Conservation (phyloP, 1,140 invertebrate genomes). For the Zaprionus vittiger region DNA sequence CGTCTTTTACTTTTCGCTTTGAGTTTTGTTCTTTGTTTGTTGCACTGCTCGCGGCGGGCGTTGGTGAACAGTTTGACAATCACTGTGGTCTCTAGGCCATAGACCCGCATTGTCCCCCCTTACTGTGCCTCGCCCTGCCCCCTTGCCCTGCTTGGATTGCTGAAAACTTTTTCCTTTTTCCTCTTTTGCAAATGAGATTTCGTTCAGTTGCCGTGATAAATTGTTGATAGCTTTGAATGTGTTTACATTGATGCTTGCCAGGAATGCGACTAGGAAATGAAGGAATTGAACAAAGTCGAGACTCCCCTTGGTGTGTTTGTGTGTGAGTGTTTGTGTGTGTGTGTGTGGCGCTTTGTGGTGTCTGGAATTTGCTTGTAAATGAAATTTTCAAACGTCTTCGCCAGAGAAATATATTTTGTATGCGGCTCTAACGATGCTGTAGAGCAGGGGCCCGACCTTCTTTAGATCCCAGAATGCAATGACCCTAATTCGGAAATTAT, state of each 20-base stretch:
- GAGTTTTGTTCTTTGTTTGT: constrained; percentile 34
- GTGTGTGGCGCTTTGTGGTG: constrained; percentile 42
- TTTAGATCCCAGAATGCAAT: constrained; percentile 56
- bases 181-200: constrained; percentile 75
- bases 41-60: constrained; percentile 16
- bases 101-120: background rate
- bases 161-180: constrained; percentile 62
- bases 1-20: constrained; percentile 11
- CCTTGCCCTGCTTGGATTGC: background rate
- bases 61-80: constrained; percentile 61
- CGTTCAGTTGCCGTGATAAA: constrained; percentile 76
- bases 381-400: constrained; percentile 48
- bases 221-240: constrained; percentile 76
- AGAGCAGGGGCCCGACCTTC: background rate
- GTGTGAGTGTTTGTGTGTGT: constrained; percentile 35
- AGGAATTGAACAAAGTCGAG: constrained; percentile 7
- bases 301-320: constrained; percentile 11
- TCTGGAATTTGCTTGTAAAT: constrained; percentile 55
- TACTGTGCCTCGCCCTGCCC: background rate
- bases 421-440: constrained; percentile 16
- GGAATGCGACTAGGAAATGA: constrained; percentile 48
- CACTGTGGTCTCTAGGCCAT: constrained; percentile 31
- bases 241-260: constrained; percentile 62
- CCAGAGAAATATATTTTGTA: constrained; percentile 54
- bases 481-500: constrained; percentile 68